Evolutionary conservation across 2,113 vertebrate genomes (phyloP).

Genomic region (Promerops cafer): DNA sequence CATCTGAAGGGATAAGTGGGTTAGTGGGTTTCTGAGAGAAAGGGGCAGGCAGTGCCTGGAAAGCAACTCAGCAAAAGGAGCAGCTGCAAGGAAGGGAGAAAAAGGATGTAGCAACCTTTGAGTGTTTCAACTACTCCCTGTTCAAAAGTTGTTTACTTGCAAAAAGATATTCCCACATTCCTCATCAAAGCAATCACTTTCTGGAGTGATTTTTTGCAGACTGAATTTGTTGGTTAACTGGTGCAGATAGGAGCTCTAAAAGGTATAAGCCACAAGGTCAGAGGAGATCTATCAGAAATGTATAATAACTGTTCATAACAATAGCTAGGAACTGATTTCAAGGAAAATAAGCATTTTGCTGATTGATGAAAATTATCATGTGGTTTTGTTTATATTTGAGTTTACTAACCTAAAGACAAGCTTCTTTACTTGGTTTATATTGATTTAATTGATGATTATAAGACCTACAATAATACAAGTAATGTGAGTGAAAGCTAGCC

Average conservation of each 20-base stretch:
- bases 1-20: not conserved
- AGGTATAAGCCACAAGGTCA: not conserved
- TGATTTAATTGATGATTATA: not conserved
- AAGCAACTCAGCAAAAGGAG: not conserved
- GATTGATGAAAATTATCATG: not conserved
- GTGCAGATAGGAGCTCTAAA: not conserved
- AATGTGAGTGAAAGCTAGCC: not conserved
- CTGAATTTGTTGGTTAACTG: accelerated
- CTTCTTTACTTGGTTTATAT: not conserved
- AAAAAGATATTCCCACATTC: not conserved
- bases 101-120: not conserved
- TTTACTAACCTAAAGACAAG: not conserved
- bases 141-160: not conserved
- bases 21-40: not conserved
- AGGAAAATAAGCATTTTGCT: not conserved
- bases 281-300: not conserved
- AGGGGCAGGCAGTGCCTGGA: not conserved
- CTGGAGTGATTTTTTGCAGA: not conserved
- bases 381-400: not conserved
- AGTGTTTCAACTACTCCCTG: not conserved
- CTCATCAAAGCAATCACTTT: not conserved
- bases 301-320: not conserved
- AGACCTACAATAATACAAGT: not conserved
- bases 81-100: not conserved
- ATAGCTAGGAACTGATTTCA: not conserved